Conservation (phyloP, 2,797 vertebrate species). For the Podarcis siculus region DNA sequence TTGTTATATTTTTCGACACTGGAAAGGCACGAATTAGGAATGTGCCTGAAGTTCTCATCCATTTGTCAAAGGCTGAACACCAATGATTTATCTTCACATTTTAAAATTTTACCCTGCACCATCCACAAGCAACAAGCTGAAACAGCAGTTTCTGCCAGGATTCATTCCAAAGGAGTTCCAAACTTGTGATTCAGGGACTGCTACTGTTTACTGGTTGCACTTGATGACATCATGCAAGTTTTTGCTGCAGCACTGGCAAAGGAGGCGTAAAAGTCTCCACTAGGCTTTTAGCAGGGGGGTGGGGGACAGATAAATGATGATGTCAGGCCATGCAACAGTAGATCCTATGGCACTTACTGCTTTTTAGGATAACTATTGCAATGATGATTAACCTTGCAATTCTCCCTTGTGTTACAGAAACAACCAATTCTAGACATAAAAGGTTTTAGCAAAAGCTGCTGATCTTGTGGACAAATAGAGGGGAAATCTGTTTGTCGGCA, state of each 20-base stretch:
- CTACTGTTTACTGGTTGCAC: slow-evolving; percentile 50
- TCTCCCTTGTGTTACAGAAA: not conserved
- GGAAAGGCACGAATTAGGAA: slow-evolving; percentile 30
- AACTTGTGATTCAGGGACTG: slow-evolving; percentile 61
- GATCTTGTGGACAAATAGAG: not conserved
- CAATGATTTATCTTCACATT: slow-evolving; percentile 56
- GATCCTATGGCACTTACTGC: not conserved
- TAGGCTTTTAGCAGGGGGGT: not conserved
- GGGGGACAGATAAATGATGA: not conserved
- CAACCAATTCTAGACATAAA: not conserved
- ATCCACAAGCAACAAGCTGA: slow-evolving; percentile 63
- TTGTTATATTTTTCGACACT: slow-evolving; percentile 16
- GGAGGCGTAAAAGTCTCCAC: slow-evolving; percentile 27
- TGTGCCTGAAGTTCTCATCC: not conserved
- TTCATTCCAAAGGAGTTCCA: slow-evolving; percentile 65
- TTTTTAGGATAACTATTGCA: slow-evolving; percentile 1
- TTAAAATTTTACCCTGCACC: slow-evolving; percentile 58
- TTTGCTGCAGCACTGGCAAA: slow-evolving; percentile 64
- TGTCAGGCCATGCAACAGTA: slow-evolving; percentile 44
- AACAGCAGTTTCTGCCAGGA: slow-evolving; percentile 59
- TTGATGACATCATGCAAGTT: slow-evolving; percentile 59
- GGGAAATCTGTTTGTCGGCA: not conserved
- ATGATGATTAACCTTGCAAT: not conserved
- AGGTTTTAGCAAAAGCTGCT: not conserved
- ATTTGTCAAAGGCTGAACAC: slow-evolving; percentile 39